Conservation (phyloP, 2,797 vertebrate species). For the Phrynocephalus vlangalii region DNA sequence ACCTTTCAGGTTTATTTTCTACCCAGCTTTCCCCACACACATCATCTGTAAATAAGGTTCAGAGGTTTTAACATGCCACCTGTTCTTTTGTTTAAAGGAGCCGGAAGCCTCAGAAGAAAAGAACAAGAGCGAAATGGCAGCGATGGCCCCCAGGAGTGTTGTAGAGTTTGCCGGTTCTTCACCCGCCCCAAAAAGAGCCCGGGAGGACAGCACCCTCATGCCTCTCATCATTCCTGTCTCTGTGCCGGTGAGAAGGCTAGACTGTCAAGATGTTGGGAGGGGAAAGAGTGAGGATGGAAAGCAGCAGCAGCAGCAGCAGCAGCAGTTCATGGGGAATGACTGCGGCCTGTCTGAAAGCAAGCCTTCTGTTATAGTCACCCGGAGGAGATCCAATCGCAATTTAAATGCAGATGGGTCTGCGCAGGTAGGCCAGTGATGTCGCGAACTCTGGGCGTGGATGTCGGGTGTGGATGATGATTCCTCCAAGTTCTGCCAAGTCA, state of each 20-base stretch:
- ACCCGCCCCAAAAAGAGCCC: conserved; percentile 80
- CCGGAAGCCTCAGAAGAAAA: conserved; percentile 74
- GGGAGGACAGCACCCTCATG: conserved; percentile 87
- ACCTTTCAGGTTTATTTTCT: neutral
- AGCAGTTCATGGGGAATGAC: conserved; percentile 76
- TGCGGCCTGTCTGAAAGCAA: conserved; percentile 83
- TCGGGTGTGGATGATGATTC: neutral
- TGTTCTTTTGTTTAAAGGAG: conserved; percentile 60
- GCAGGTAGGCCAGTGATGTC: conserved; percentile 80
- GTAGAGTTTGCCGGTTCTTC: conserved; percentile 76
- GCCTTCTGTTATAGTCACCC: conserved; percentile 93
- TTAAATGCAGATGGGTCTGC: conserved; percentile 82
- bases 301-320: conserved; percentile 45
- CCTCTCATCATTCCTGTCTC: conserved; percentile 97
- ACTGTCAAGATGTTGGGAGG: conserved; percentile 77
- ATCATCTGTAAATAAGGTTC: neutral
- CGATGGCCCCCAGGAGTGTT: conserved; percentile 70
- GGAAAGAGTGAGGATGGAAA: conserved; percentile 78
- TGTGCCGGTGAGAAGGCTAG: conserved; percentile 89
- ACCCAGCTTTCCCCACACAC: neutral
- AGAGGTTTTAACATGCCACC: conserved; percentile 18
- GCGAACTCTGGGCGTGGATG: neutral
- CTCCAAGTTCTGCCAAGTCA: neutral
- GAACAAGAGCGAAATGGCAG: conserved; percentile 69
- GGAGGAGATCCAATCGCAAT: conserved; percentile 88